Base-by-base conservation (phyloP, 2,113 vertebrate species). In the Forbesichthys papilliferus region DNA sequence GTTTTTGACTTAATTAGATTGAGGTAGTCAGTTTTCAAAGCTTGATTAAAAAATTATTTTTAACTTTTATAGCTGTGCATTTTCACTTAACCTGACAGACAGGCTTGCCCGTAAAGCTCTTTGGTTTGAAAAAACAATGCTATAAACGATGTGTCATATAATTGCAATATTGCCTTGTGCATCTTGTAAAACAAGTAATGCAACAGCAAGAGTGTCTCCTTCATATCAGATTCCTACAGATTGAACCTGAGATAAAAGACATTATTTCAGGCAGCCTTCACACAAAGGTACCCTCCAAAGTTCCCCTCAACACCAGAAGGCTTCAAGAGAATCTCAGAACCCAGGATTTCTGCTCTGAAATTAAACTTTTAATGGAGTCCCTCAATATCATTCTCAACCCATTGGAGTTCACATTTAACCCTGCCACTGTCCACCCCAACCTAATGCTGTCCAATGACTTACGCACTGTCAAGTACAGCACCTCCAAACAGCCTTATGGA, bases 351-450 rank as follows among this genome's bases (percentile, higher is more conserved):
- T 74, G 73, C 18, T 60, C 52, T 0, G 90, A 92, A 69, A 88
- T 92, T 78, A 78, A 11, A 5, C 64, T 48, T 12, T 72, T 85
- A 5, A 58, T 90, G 16, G 84, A 92, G 3, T 82, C 62, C 18
- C 75, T 93, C 4, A 75, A 87, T 1, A 54, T 83, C 65, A 52
- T 90, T n/a, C 81, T 92, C 16, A 87, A 86, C 59, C 90, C 90
- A 1, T 55, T 90, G 67, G 86, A 91, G 13, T 84, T 93, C 47
- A 86, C 80, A 62, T 92, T 92, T 56, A 90, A 90, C 63, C 3
- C 69, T 18, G 60, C 16, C 76, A 90, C 87, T 0, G 80, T 76
- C 59, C 82, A 91, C 69, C 77, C 69, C 36, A 84, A 53, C 74
- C 64, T 93, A 65, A n/a, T 89, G 3, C 33, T 92, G 48, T 91